phyloP scores from a whole-genome alignment of 2,888 invertebrate genomes.

The Amaurobius ferox region DNA sequence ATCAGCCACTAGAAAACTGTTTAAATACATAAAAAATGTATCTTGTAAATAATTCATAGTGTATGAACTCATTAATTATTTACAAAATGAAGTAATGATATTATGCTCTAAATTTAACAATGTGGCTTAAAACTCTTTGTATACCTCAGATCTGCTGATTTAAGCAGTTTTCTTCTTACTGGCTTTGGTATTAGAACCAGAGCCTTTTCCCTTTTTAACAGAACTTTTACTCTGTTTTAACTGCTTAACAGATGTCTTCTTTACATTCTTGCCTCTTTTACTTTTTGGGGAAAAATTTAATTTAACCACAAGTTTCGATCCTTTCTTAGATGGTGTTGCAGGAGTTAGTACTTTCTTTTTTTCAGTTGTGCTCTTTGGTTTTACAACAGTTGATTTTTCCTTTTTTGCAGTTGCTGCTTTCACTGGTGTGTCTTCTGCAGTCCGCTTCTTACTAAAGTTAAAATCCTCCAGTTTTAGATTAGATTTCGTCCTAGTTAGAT shows the following conservation, averaged over 20 bases:
- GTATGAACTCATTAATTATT: constrained; percentile 28
- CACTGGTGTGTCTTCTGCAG: background rate
- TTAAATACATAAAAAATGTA: no score
- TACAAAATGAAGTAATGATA: constrained; percentile 52
- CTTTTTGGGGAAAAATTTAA: constrained; percentile 26
- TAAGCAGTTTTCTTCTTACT: constrained; percentile 45
- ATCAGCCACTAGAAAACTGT: no score
- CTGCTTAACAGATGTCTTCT: constrained; percentile 7
- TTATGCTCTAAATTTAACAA: background rate
- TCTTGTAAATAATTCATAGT: no score
- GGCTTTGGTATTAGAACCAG: constrained; percentile 1
- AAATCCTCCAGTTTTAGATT: constrained; percentile 51
- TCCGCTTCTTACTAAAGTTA: constrained; percentile 44
- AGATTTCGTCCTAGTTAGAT: constrained; percentile 45
- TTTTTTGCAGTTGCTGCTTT: constrained; percentile 2
- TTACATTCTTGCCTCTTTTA: constrained; percentile 5
- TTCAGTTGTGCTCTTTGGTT: constrained; percentile 13
- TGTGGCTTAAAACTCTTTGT: background rate
- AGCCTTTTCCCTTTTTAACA: constrained; percentile 3
- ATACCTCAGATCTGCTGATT: background rate
- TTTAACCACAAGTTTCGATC: constrained; percentile 37
- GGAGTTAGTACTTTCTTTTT: background rate
- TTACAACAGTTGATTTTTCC: constrained; percentile 17
- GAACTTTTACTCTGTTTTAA: constrained; percentile 10
- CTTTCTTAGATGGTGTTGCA: constrained; percentile 19